These are phyloP conservation scores for Theocolax elegans DNA, from an alignment of 1,140 invertebrate species.

Conservation along the genomic window DNA sequence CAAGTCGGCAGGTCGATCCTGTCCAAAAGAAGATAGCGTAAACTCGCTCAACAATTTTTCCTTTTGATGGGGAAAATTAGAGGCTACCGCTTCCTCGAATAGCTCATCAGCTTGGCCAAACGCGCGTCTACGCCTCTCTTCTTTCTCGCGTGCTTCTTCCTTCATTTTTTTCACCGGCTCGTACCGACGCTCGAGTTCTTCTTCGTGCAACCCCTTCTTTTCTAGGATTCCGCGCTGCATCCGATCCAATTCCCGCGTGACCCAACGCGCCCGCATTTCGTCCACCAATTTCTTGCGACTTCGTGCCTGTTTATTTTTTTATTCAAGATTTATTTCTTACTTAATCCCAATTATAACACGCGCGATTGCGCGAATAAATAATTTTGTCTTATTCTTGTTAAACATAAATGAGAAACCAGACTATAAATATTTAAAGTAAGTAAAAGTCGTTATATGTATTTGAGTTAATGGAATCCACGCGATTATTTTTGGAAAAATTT, in stretches of 20 bases:
- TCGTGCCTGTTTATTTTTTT: constrained; percentile 40
- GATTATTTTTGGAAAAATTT: too few species aligned
- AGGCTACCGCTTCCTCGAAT: constrained; percentile 51
- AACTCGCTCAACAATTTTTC: background rate
- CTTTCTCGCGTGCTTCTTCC: constrained; percentile 59
- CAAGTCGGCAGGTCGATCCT: background rate
- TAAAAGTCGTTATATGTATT: too few species aligned
- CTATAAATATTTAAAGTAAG: too few species aligned
- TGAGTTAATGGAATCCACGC: too few species aligned
- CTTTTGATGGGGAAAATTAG: constrained; percentile 51
- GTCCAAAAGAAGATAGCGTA: background rate
- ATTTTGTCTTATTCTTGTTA: too few species aligned
- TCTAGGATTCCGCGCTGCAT: constrained; percentile 64
- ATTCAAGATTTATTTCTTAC: too few species aligned
- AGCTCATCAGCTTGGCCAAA: constrained; percentile 48
- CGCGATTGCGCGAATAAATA: too few species aligned
- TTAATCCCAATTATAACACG: too few species aligned
- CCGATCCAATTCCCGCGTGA: constrained; percentile 60
- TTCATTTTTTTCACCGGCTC: constrained; percentile 62
- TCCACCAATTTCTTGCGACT: constrained; percentile 57
- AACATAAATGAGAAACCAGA: too few species aligned
- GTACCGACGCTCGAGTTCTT: constrained; percentile 62
- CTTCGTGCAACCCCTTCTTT: constrained; percentile 64
- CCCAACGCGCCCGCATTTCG: constrained; percentile 58
- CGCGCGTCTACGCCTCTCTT: constrained; percentile 51